A percentile compares a stretch with the other conserved stretches of the same genome.
Evolutionary conservation across 2,888 invertebrate species (phyloP).

Genomic region (Proisotoma minuta): DNA sequence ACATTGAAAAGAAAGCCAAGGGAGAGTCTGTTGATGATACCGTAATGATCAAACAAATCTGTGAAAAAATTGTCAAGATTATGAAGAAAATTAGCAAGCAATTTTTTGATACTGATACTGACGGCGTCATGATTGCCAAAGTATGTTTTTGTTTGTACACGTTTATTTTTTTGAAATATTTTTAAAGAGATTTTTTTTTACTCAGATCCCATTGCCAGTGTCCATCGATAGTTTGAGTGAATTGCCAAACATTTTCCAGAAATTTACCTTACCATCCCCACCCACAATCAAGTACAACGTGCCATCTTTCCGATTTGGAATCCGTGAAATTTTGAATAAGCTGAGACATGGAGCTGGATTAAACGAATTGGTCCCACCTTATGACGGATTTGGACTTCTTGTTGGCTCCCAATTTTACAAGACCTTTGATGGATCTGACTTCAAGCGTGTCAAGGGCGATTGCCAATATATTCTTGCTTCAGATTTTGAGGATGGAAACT

Average conservation of each 20-base stretch:
- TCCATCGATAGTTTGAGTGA: constrained; percentile 57
- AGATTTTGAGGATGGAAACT: constrained; percentile 80
- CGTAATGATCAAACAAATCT: constrained; percentile 61
- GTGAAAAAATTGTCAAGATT: constrained; percentile 57
- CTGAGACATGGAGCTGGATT: constrained; percentile 46
- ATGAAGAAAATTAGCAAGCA: constrained; percentile 54
- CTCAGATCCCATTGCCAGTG: constrained; percentile 50
- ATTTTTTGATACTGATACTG: too few relatives aligned
- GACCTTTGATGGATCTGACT: constrained; percentile 81
- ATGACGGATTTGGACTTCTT: constrained; percentile 64
- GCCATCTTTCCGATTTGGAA: constrained; percentile 32
- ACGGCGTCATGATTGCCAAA: constrained; percentile 50
- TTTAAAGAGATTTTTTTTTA: too few relatives aligned
- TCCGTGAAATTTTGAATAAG: constrained; percentile 35
- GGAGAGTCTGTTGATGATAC: constrained; percentile 60
- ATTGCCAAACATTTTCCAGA: constrained; percentile 55
- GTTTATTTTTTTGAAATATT: too few relatives aligned
- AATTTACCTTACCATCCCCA: constrained; percentile 34
- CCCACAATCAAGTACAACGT: constrained; percentile 57
- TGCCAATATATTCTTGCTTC: constrained; percentile 80
- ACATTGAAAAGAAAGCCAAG: constrained; percentile 63
- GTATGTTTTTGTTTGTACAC: too few relatives aligned
- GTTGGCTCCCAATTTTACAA: constrained; percentile 78
- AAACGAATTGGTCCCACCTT: constrained; percentile 61
- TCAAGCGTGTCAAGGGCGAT: constrained; percentile 69